Conservation (phyloP, 2,797 vertebrate genomes). For the Choloepus didactylus region DNA sequence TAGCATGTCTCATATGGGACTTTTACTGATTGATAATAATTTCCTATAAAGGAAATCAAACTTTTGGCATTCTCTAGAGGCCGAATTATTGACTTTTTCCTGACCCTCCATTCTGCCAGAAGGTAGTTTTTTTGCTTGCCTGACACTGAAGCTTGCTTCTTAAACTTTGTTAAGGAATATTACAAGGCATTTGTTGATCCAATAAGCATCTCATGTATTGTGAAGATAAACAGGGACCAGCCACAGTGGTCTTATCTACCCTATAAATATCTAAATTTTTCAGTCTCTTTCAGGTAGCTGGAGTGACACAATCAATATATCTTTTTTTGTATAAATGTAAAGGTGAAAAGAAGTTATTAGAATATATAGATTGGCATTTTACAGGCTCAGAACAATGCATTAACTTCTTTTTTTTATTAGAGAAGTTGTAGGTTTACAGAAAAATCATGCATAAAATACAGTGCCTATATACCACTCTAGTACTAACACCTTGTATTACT, state of each 20-base stretch:
- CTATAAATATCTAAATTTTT: neutral
- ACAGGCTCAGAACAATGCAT: neutral
- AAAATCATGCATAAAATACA: too few relatives aligned
- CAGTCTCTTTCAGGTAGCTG: neutral
- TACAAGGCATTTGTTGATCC: neutral
- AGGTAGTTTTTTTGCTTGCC: neutral
- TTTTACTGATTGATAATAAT: neutral
- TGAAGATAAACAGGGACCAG: neutral
- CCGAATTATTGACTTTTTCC: neutral
- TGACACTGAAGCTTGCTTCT: neutral
- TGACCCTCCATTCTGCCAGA: neutral
- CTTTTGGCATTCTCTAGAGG: neutral
- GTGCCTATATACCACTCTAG: too few relatives aligned
- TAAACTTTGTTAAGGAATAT: neutral
- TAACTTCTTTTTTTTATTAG: neutral
- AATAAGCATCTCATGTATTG: neutral
- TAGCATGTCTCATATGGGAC: neutral
- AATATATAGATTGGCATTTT: neutral
- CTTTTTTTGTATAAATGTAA: neutral
- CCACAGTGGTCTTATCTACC: neutral
- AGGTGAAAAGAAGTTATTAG: neutral
- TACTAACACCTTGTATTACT: too few relatives aligned
- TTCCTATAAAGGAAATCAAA: conserved; percentile 34
- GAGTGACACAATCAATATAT: neutral
- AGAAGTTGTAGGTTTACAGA: too few relatives aligned